Evolutionary conservation across 2,888 invertebrate genomes (phyloP).

Genomic region (Tinea semifulvella): DNA sequence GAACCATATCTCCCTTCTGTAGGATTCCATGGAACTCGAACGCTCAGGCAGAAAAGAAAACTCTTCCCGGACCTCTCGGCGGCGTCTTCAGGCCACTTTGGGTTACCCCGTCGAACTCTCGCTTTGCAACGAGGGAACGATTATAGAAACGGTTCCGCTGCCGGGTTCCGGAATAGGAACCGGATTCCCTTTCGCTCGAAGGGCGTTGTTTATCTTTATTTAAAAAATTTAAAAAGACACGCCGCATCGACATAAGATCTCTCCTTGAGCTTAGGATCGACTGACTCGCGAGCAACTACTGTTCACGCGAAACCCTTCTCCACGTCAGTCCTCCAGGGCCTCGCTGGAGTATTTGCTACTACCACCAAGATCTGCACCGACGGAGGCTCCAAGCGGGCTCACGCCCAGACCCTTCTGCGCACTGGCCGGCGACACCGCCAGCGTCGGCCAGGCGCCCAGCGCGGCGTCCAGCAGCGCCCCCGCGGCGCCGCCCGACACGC

Average conservation of each 20-base stretch:
- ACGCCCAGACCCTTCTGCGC: slow-evolving; percentile 69
- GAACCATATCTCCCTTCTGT: slow-evolving; percentile 61
- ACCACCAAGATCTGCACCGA: slow-evolving; percentile 73
- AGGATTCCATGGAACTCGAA: slow-evolving; percentile 56
- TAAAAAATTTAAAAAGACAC: slow-evolving; percentile 27
- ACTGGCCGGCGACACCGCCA: slow-evolving; percentile 53
- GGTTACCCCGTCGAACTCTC: slow-evolving; percentile 39
- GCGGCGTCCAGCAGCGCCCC: slow-evolving; percentile 33
- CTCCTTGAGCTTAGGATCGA: slow-evolving; percentile 67
- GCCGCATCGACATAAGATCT: slow-evolving; percentile 50
- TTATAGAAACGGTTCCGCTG: slow-evolving; percentile 57
- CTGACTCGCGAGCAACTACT: slow-evolving; percentile 67
- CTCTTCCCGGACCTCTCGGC: slow-evolving; percentile 61
- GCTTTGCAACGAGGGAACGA: slow-evolving; percentile 38
- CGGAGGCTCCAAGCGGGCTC: slow-evolving; percentile 59
- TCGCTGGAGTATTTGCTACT: slow-evolving; percentile 77
- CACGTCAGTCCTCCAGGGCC: slow-evolving; percentile 68
- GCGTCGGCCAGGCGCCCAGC: slow-evolving; percentile 70
- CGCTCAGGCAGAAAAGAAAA: slow-evolving; percentile 46
- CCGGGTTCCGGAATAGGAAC: slow-evolving; percentile 69
- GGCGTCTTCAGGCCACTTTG: slow-evolving; percentile 64
- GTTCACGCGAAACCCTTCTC: slow-evolving; percentile 59
- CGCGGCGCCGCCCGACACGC: slow-evolving; percentile 45
- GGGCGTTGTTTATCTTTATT: slow-evolving; percentile 33
- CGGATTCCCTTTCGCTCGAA: slow-evolving; percentile 65